These are phyloP conservation scores for Anoura caudifer DNA, from an alignment of 2,113 vertebrate species.

Conservation along the genomic window DNA sequence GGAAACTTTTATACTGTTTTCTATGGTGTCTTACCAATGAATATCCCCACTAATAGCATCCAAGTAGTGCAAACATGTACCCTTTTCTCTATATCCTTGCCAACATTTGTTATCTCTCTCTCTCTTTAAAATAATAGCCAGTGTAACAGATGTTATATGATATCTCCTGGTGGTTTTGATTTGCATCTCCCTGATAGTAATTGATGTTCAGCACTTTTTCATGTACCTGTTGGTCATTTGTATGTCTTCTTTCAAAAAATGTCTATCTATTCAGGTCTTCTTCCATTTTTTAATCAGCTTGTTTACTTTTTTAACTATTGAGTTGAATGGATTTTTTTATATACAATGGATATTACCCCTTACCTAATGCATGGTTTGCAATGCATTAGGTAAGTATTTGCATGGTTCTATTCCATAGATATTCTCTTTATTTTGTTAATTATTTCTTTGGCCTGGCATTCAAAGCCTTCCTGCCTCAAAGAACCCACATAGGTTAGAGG, in stretches of 20 bases:
- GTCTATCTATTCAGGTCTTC: not conserved
- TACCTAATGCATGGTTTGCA: not conserved
- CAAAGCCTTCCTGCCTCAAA: not conserved
- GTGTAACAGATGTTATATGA: not conserved
- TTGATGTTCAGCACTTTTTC: not conserved
- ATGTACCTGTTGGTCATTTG: not conserved
- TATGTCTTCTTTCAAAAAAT: not conserved
- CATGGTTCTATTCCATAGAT: no score
- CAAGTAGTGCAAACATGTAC: no score
- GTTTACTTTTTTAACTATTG: not conserved
- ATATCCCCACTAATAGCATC: not conserved
- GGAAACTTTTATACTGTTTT: not conserved
- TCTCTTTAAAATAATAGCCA: not conserved
- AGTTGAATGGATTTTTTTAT: not conserved
- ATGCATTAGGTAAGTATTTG: no score
- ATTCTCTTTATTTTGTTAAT: not conserved
- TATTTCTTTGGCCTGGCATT: not conserved
- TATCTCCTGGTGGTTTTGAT: not conserved
- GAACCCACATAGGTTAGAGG: not conserved
- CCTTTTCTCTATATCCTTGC: not conserved
- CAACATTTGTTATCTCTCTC: not conserved
- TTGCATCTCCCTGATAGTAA: not conserved
- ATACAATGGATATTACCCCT: not conserved
- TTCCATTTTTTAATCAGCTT: not conserved
- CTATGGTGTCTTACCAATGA: not conserved